Evolutionary conservation across 1,140 invertebrate genomes (phyloP), one percentile per base, ranked within the genome.

Genomic region (Stegodyphus dumicola): DNA sequence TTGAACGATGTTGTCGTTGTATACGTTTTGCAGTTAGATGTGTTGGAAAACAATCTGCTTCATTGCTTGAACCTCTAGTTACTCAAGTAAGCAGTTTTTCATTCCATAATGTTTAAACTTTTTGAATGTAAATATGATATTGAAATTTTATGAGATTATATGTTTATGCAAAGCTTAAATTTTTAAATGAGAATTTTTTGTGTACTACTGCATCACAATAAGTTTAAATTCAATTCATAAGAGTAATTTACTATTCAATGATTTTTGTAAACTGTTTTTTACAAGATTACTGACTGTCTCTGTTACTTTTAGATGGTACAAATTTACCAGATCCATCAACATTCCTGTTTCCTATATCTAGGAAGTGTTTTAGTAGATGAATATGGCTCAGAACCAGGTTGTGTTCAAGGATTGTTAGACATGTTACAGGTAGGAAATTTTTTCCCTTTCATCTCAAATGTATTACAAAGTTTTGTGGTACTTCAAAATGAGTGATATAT

Each of bases 271-370:
- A 33, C 3, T 33, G 3, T 33, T 33, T 33, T 33, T 33, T 1
- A 33, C 1, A 33, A 33, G 33, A 33, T 33, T 33, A 33, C 33
- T 33, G 33, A 33, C 33, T 33, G 3, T 33, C 33, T 33, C 33
- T 33, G 33, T 33, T 88, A 74, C 85, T 90, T 90, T 15, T 88
- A 96, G 93, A 96, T 99, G 89, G 94, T 97, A 0, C 90, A 92
- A 66, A 91, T 98, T n/a, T 99, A 99, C 91, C 91, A 92, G 18
- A 87, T 91, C 18, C 94, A 96, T 90, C 88, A 95, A 87, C 97
- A 99, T 91, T 98, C 96, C 76, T 99, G 97, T 91, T 96, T 98
- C 90, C 93, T 99, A 5, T 99, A 99, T 90, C 92, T 99, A 74
- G 91, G 92, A 11, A 97, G 96, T 87, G 97, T 99, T 89, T 91